A percentile compares a stretch with the other conserved stretches of the same genome.
phyloP scores from a whole-genome alignment of 2,888 invertebrate genomes.

The Elgonia sp. region DNA sequence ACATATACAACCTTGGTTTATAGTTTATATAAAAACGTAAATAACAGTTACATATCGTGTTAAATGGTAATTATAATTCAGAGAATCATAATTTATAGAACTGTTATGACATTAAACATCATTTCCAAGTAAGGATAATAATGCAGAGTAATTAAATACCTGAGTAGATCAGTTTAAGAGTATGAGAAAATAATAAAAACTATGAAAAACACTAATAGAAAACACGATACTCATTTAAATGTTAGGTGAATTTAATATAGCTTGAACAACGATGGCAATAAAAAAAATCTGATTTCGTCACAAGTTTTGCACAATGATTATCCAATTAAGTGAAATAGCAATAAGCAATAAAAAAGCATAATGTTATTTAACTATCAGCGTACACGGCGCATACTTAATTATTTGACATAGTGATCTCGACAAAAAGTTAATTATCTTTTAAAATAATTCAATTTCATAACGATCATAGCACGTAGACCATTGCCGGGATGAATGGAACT shows the following conservation, averaged over 20 bases:
- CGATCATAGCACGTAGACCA: slow-evolving; percentile 20
- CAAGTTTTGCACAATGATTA: slow-evolving; percentile 16
- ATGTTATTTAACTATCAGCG: slow-evolving; percentile 37
- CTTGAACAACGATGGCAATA: too few species aligned
- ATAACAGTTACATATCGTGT: too few species aligned
- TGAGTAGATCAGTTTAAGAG: neutral
- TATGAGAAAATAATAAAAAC: too few species aligned
- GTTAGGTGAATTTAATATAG: too few species aligned
- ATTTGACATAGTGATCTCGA: slow-evolving; percentile 23
- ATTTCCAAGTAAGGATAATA: too few species aligned
- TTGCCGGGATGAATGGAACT: slow-evolving; percentile 59
- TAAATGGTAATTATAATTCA: too few species aligned
- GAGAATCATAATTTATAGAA: too few species aligned
- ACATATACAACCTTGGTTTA: too few species aligned
- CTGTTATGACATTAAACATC: too few species aligned
- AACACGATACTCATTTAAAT: too few species aligned
- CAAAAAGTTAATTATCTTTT: slow-evolving; percentile 65
- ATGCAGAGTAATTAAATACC: neutral
- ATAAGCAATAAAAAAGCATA: neutral
- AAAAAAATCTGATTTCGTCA: slow-evolving; percentile 25
- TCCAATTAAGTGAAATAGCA: slow-evolving; percentile 30
- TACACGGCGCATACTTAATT: slow-evolving; percentile 38
- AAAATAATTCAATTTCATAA: slow-evolving; percentile 65
- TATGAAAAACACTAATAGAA: too few species aligned
- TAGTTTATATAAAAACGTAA: too few species aligned